Evolutionary conservation across 2,797 vertebrate genomes (phyloP).

Genomic region (Loriculus beryllinus): DNA sequence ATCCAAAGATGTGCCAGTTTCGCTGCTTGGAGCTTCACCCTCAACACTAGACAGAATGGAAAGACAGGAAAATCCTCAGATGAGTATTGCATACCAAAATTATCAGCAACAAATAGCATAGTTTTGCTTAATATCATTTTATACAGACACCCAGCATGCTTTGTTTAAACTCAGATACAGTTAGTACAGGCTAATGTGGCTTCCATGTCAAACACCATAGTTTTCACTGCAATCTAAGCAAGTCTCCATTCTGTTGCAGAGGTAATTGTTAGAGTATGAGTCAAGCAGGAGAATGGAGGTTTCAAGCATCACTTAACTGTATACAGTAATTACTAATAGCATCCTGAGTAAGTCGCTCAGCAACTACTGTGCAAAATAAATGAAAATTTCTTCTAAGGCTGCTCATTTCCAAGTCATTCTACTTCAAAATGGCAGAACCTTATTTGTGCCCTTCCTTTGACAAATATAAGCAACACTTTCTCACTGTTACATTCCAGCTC

Average conservation of each 20-base stretch:
- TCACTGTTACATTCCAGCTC: not conserved
- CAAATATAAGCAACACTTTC: not conserved
- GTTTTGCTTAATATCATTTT: not conserved
- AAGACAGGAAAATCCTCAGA: not conserved
- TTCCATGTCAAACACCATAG: not conserved
- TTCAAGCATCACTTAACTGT: not conserved
- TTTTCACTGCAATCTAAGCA: not conserved
- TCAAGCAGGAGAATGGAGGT: not conserved
- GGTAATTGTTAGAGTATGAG: not conserved
- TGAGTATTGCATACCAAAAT: not conserved
- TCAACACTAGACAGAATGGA: slow-evolving; percentile 83
- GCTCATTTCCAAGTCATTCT: not conserved
- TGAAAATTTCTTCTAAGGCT: not conserved
- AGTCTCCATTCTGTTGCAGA: not conserved
- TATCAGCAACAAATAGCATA: not conserved
- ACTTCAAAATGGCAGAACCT: not conserved
- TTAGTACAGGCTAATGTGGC: not conserved
- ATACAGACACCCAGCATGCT: not conserved
- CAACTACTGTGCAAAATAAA: not conserved
- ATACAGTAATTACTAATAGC: not conserved
- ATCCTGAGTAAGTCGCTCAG: not conserved
- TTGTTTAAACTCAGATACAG: not conserved
- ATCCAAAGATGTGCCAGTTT: slow-evolving; percentile 85
- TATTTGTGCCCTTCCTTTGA: not conserved
- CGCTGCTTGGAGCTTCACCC: slow-evolving; percentile 87